These are phyloP conservation scores for Petaurus breviceps DNA, from an alignment of 2,113 vertebrate genomes.

Conservation along the genomic window DNA sequence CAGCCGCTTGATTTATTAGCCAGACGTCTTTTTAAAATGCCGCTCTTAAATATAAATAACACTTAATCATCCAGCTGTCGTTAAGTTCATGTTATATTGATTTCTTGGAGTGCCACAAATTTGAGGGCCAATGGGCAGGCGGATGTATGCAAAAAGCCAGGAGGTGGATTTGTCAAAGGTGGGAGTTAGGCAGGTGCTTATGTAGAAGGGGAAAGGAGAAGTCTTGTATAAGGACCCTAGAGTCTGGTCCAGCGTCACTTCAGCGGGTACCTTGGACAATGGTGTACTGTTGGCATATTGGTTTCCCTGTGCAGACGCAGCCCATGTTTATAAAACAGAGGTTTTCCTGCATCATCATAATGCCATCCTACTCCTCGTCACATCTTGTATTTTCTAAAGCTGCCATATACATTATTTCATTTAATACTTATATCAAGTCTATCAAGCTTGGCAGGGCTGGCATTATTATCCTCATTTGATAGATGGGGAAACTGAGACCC, in stretches of 20 bases:
- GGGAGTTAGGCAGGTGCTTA: background rate
- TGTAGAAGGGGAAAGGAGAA: background rate
- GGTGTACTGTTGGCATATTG: background rate
- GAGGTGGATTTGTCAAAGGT: constrained; percentile 20
- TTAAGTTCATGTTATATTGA: constrained; percentile 80
- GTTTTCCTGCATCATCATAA: background rate
- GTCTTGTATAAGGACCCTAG: background rate
- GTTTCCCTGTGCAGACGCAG: constrained; percentile 25
- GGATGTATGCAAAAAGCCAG: constrained; percentile 56
- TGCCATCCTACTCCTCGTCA: background rate
- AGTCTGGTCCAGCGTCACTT: background rate
- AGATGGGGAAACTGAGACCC: background rate
- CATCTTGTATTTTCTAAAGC: background rate
- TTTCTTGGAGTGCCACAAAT: constrained; percentile 72
- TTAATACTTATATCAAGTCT: background rate
- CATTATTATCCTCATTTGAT: background rate
- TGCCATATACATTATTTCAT: background rate
- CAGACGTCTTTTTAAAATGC: constrained; percentile 69
- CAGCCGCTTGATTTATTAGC: constrained; percentile 77
- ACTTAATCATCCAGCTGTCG: constrained; percentile 78
- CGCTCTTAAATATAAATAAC: constrained; percentile 80
- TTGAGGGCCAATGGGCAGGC: constrained; percentile 62
- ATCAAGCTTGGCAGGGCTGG: background rate
- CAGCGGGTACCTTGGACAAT: background rate
- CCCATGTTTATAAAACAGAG: background rate